Evolutionary conservation across 1,140 invertebrate genomes (phyloP), one percentile per base, ranked within the genome.

Genomic region (Globodera rostochiensis): DNA sequence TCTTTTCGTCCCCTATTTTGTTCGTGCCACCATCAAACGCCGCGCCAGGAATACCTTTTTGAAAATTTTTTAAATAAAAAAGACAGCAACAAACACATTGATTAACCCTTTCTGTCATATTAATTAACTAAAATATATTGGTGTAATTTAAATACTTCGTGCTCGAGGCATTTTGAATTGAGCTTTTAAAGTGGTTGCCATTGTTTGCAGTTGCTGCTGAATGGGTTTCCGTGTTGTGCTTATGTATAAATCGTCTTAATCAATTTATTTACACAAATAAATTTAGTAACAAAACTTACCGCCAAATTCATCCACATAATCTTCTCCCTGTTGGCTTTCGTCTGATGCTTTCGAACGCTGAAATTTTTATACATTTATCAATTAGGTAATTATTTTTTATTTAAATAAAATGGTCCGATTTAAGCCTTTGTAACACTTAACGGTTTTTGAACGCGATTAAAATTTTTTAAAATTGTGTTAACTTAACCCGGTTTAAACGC

Each of bases 181-280:
- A 19, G 57, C 57, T 19, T 19, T 64, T 64, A 19, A 19, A 6
- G 57, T 64, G 3, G 57, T 21, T 64, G 57, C 5, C 57, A 64
- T 64, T 64, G 69, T 71, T 19, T 71, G 60, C 60, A 13, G 69
- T 47, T 25, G 69, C 36, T 64, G 57, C 69, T 71, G 69, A 47
- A 71, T 19, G 69, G 69, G 36, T 11, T 71, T 71, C 69, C 25
- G 69, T 47, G 69, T 71, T 71, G 69, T 71, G 21, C 9, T 19
- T 6, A 71, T 71, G 36, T 71, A 71, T 47, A 71, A 47, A 45
- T 71, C 69, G 36, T 13, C 69, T 64, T 64, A 64, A 64, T 4
- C 36, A 36, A 64, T 19, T 64, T 64, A 64, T 64, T 64, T 19
- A 19, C 13, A 15, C 19, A 64, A 19, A 6, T 64, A 64, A 64